Evolutionary conservation across 1,140 invertebrate species (phyloP), one percentile per base, ranked within the genome.

Genomic region (Zaprionus tsacasi): DNA sequence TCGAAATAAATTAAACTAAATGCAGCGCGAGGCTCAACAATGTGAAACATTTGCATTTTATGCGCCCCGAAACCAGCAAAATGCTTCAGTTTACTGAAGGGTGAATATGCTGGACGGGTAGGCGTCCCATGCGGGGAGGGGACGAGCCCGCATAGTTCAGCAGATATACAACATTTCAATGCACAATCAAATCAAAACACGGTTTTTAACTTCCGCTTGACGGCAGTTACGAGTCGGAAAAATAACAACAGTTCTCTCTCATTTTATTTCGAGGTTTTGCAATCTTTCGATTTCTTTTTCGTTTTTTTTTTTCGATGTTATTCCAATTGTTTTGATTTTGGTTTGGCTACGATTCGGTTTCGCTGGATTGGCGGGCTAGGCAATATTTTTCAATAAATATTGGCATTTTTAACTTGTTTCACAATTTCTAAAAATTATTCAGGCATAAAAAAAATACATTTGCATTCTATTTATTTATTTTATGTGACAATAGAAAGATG

Each of bases 111-210:
- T 5, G 3, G 21, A 17, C 21, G 21, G 21, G 25, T 12, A 15
- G 59, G 15, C 57, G 38, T 30, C 27, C 27, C 3, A 3, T 1
- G 27, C 27, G 58, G 60, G 17, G 25, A 35, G 33, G 55, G 27
- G 55, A 21, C 21, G 43, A 33, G 27, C 55, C 45, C 30, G 70
- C 33, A 70, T 63, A 77, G 71, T 60, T 60, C 38, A 40, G 50
- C 50, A 66, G 56, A 60, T 50, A 65, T 56, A 82, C 65, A 66
- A 78, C 70, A 83, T 88, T 88, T 82, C 83, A 64, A 80, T 82
- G 83, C 83, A 76, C 83, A 87, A 87, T 87, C 83, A 87, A 87
- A 87, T 87, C 83, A 87, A 88, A 88, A 88, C 83, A 87, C 80
- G 83, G 83, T 82, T 88, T 87, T 87, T 88, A 87, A 87, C 83